Percentiles rank a stretch among this genome's conserved stretches.
Evolutionary conservation across 2,888 invertebrate species (phyloP).

Genomic region (Andrena hattorfiana): DNA sequence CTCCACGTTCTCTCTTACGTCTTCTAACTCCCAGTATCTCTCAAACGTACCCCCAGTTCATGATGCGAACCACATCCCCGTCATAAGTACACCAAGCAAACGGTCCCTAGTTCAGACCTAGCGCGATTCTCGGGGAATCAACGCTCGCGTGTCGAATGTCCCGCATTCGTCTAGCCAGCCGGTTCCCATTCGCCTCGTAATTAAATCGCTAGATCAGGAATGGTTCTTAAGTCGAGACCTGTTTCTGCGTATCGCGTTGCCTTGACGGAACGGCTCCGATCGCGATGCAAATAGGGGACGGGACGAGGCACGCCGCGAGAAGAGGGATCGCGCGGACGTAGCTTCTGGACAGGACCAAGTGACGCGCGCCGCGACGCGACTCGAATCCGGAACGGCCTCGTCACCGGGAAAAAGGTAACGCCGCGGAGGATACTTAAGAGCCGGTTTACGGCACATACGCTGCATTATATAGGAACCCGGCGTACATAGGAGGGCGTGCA

Average conservation of each 20-base stretch:
- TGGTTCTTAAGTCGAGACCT: neutral
- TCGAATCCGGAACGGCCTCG: conserved; percentile 60
- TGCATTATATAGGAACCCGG: conserved; percentile 57
- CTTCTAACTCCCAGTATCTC: too few relatives aligned
- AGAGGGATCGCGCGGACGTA: neutral
- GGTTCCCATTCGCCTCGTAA: conserved; percentile 12
- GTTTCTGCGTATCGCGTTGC: neutral
- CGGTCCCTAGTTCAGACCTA: neutral
- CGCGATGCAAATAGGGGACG: conserved; percentile 27
- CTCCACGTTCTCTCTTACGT: too few relatives aligned
- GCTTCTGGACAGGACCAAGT: conserved; percentile 16
- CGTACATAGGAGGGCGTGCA: conserved; percentile 42
- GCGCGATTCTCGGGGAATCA: conserved; percentile 7
- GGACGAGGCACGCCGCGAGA: neutral
- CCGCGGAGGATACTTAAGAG: conserved; percentile 61
- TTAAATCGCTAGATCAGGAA: conserved; percentile 2
- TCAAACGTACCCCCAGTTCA: neutral
- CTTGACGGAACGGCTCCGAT: neutral
- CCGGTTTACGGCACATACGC: conserved; percentile 64
- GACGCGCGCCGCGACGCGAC: conserved; percentile 44
- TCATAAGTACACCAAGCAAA: neutral
- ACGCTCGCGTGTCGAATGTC: conserved; percentile 21
- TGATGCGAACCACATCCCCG: neutral
- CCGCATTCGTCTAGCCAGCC: conserved; percentile 5
- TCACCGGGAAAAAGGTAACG: conserved; percentile 51